Evolutionary conservation across 1,140 invertebrate genomes (phyloP), one percentile per base, ranked within the genome.

Genomic region (Ostrea edulis): DNA sequence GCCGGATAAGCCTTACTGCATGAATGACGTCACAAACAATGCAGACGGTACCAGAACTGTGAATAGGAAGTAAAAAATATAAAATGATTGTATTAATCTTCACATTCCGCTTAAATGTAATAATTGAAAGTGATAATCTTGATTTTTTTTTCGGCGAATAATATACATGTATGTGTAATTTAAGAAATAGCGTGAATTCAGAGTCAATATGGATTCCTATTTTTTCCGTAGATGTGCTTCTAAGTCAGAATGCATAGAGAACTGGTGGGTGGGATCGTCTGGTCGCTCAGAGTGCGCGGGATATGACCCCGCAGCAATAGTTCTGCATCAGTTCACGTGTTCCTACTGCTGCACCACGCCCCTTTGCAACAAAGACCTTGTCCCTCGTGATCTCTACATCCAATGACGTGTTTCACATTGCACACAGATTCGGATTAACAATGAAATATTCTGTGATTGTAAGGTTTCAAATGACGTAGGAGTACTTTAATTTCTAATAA

Each of bases 21-120:
- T 86, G 51, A 86, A 86, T 71, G 71, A 71, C 22, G 68, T 86
- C 8, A 54, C 53, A n/a, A 86, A 86, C 71, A 86, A 86, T 51
- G 52, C 54, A 17, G 85, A 86, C 71, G 85, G 85, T 11, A 86
- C 65, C 29, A 52, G 85, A 55, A 77, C 85, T n/a, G 71, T 86
- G n/a, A 54, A 51, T 22, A 77, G 85, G 29, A 53, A 35, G 85
- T 86, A 77, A 77, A 52, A 22, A 55, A 8, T 52, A 55, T n/a
- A 62, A 20, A 62, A 62, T 62, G 1, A 62, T 7, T 17, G 55
- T 20, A 62, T 62, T 58, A 58, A 9, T 17, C n/a, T 62, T 62
- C n/a, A 62, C 0, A 44, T 44, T 5, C 35, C 35, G 35, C 35
- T 44, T 1, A 44, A 44, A 44, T 44, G 5, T 44, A 44, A 44